Conservation (phyloP, 2,797 vertebrate species). For the Acridotheres tristis region DNA sequence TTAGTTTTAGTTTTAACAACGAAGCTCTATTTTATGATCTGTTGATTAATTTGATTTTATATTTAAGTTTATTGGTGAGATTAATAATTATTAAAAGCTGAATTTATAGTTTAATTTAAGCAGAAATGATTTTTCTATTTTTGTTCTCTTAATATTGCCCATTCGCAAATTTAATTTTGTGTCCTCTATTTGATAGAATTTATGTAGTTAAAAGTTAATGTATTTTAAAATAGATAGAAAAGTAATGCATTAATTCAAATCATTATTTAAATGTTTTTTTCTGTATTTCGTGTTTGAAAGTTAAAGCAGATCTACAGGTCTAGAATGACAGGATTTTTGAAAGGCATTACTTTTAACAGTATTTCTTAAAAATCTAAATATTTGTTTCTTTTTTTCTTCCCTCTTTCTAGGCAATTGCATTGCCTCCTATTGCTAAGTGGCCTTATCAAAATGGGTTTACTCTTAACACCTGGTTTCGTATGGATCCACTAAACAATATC, state of each 20-base stretch:
- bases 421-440: slow-evolving; percentile 99
- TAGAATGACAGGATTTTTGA: not conserved
- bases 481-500: slow-evolving; percentile 97
- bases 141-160: not conserved
- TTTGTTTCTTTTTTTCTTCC: not conserved
- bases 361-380: not conserved
- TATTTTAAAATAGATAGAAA: not conserved
- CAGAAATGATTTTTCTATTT: not conserved
- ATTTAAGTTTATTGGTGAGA: not conserved
- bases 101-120: not conserved
- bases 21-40: not conserved
- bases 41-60: not conserved
- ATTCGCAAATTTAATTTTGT: not conserved
- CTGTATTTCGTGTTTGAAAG: not conserved
- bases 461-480: slow-evolving; percentile 98
- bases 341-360: not conserved
- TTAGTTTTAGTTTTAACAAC: not conserved
- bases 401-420: slow-evolving; percentile 88
- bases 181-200: not conserved
- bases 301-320: not conserved
- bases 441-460: slow-evolving; percentile 99
- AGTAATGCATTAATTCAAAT: not conserved
- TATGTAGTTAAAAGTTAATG: not conserved
- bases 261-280: not conserved
- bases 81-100: not conserved